These are phyloP conservation scores for Rutpela maculata DNA, from an alignment of 2,888 invertebrate species.

Conservation along the genomic window DNA sequence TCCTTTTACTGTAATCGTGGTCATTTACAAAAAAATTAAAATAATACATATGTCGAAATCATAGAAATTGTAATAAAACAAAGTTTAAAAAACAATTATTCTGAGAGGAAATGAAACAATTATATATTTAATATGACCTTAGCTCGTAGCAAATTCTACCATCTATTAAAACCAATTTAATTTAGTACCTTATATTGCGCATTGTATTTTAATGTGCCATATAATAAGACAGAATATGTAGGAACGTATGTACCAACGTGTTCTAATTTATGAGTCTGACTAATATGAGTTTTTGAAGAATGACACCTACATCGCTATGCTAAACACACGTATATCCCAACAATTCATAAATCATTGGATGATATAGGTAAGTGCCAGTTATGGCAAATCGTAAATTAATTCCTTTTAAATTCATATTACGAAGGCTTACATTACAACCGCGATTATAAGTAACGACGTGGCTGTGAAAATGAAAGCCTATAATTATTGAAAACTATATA, in stretches of 20 bases:
- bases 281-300: slow-evolving; percentile 26
- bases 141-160: background rate
- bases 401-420: background rate
- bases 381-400: slow-evolving; percentile 1
- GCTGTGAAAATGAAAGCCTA: background rate
- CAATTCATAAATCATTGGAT: slow-evolving; percentile 21
- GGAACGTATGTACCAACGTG: slow-evolving; percentile 1
- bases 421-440: background rate
- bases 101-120: no score
- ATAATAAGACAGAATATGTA: slow-evolving; percentile 1
- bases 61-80: no score
- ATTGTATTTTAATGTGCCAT: slow-evolving; percentile 15
- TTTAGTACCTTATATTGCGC: background rate
- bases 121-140: no score
- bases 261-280: slow-evolving; percentile 21
- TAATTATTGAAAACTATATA: background rate
- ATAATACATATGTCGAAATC: no score
- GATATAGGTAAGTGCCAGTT: background rate
- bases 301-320: slow-evolving; percentile 15
- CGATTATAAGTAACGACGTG: background rate
- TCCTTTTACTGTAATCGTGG: no score
- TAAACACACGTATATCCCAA: slow-evolving; percentile 18
- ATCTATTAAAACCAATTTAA: slow-evolving; percentile 2
- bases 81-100: no score
- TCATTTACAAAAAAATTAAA: no score